Evolutionary conservation across 2,113 vertebrate species (phyloP), one percentile per base, ranked within the genome.

Genomic region (Lasiurus borealis): DNA sequence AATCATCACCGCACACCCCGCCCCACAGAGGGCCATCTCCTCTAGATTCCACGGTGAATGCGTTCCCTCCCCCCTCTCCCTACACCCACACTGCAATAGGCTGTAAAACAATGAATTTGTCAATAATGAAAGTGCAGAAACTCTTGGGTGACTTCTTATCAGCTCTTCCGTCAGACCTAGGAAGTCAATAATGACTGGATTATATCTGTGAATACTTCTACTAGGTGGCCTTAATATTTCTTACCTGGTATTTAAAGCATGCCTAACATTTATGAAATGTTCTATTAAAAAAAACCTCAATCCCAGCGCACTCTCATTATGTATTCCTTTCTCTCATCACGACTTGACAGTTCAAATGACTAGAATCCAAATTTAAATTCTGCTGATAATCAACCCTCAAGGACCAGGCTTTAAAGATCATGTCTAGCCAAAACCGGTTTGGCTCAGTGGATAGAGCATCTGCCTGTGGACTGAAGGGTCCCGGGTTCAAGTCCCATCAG

Each of bases 141-240:
- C 54, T 93, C 94, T 64, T 25, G 11, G 44, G 10, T 82, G 81
- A 88, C 31, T 83, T 73, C 21, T 18, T 21, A 68, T 75, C 46
- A 90, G 69, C 78, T 78, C 40, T 88, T 59, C 78, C 23, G 66
- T 54, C 75, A 50, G 1, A 10, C 4, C 19, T 48, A 57, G 1
- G 25, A 57, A 46, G 85, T 69, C 0, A 0, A 10, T 31, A 52
- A 46, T 85, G 94, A 81, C 16, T 96, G 71, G 78, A 82, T 57
- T 95, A 34, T 19, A 83, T 86, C 73, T 97, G 72, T 27, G 75
- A 97, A 19, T 25, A 96, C 91, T 91, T 96, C 48, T 90, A 96
- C 76, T 66, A 96, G 91, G 85, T 97, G 93, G 59, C 88, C 89
- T 69, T 46, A 23, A 3, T 0, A 29, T 48, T 82, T 77, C 57